Conservation (phyloP, 1,140 invertebrate species). For the Pseudomyrmex sp. region DNA sequence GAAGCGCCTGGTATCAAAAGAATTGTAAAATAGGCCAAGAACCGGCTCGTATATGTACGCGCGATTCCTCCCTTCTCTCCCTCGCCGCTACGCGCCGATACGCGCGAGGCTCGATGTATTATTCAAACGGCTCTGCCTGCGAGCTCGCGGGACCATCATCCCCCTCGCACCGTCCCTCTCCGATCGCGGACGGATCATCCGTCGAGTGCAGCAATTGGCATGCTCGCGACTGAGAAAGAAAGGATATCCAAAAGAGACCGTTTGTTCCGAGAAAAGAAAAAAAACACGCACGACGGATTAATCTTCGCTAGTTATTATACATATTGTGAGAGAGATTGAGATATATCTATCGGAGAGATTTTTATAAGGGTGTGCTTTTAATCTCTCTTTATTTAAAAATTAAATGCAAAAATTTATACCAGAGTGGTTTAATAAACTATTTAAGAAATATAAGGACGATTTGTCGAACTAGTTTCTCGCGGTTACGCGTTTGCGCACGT, state of each 20-base stretch:
- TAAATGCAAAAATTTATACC: not conserved
- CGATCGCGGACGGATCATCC: conserved; percentile 45
- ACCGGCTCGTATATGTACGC: conserved; percentile 50
- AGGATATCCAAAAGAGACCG: not conserved
- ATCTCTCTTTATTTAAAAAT: not conserved
- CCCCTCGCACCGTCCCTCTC: not conserved
- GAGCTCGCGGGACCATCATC: conserved; percentile 10
- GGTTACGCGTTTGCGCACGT: not conserved
- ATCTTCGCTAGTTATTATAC: not conserved
- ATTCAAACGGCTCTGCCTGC: conserved; percentile 57
- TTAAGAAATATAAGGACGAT: not conserved
- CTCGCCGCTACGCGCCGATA: conserved; percentile 28
- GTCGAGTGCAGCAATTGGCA: not conserved
- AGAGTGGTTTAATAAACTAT: not conserved
- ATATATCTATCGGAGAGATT: not conserved
- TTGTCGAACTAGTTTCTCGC: not conserved
- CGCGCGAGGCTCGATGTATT: conserved; percentile 62
- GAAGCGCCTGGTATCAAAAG: conserved; percentile 61
- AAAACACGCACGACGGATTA: not conserved
- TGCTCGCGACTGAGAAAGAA: not conserved
- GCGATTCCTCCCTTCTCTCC: not conserved
- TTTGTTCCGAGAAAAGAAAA: not conserved
- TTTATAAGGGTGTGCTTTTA: not conserved
- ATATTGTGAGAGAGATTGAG: not conserved
- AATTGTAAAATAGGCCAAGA: conserved; percentile 68